phyloP scores from a whole-genome alignment of 2,797 vertebrate genomes.

The Vespertilio murinus region DNA sequence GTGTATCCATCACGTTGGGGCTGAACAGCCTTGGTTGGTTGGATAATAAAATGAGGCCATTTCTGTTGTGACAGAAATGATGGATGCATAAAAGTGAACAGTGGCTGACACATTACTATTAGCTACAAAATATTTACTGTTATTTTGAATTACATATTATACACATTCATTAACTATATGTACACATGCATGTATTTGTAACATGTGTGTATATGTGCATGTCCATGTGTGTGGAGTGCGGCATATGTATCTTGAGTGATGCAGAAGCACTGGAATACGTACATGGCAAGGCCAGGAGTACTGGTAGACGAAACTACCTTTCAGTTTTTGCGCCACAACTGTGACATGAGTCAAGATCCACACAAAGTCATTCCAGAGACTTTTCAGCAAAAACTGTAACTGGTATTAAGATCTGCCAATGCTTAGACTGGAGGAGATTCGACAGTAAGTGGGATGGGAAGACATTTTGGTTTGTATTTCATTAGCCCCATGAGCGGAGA shows the following conservation, averaged over 20 bases:
- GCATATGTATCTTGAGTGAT: rapidly evolving
- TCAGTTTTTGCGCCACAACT: neutral
- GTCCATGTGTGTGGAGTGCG: neutral
- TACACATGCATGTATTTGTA: neutral
- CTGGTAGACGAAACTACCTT: neutral
- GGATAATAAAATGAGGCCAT: neutral
- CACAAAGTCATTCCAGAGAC: neutral
- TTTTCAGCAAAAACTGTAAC: neutral
- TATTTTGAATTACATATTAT: neutral
- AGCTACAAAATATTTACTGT: neutral
- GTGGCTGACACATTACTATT: neutral
- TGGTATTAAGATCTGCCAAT: neutral
- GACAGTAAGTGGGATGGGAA: neutral
- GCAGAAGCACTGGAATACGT: neutral
- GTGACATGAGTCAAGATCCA: neutral
- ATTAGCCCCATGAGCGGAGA: neutral
- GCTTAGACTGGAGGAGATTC: neutral
- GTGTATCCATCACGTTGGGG: neutral
- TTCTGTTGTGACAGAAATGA: neutral
- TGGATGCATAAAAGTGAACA: neutral
- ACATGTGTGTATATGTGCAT: neutral
- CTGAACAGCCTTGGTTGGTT: neutral
- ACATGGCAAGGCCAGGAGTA: neutral
- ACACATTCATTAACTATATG: neutral
- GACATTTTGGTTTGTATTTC: neutral